Evolutionary conservation across 2,888 invertebrate genomes (phyloP).

Genomic region (Tyria jacobaeae): DNA sequence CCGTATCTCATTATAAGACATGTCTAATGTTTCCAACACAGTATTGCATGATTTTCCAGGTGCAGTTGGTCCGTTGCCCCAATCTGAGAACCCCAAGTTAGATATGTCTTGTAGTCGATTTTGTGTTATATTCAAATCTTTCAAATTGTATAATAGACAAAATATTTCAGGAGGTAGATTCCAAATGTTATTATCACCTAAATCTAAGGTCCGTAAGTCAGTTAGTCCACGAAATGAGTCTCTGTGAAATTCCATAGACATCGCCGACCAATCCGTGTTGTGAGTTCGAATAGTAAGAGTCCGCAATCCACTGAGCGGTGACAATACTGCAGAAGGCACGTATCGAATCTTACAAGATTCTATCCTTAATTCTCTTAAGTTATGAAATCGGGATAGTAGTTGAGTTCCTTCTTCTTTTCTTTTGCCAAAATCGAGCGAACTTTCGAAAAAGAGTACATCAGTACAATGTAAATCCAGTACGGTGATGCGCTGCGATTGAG

Average conservation of each 20-base stretch:
- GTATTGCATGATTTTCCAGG: constrained; percentile 90
- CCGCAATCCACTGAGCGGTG: constrained; percentile 89
- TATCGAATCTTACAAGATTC: constrained; percentile 93
- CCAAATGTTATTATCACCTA: constrained; percentile 93
- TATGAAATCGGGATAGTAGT: constrained; percentile 88
- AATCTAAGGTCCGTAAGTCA: constrained; percentile 89
- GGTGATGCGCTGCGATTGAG: constrained; percentile 90
- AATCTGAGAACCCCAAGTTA: constrained; percentile 91
- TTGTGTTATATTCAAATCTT: constrained; percentile 90
- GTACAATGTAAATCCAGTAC: constrained; percentile 90
- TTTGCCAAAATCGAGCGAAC: constrained; percentile 87
- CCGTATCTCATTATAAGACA: constrained; percentile 91
- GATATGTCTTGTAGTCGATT: constrained; percentile 93
- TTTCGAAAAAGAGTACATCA: constrained; percentile 91
- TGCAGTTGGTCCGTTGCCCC: constrained; percentile 89
- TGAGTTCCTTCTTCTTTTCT: constrained; percentile 84
- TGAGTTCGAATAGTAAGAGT: constrained; percentile 90
- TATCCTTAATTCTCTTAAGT: constrained; percentile 89
- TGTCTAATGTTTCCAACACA: constrained; percentile 89
- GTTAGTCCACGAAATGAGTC: constrained; percentile 90
- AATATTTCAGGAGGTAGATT: constrained; percentile 90
- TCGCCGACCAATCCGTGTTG: constrained; percentile 93
- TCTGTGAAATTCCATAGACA: constrained; percentile 91
- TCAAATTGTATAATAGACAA: constrained; percentile 90
- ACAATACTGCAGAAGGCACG: constrained; percentile 90